Evolutionary conservation across 2,113 vertebrate genomes (phyloP).

Genomic region (Agapornis roseicollis): DNA sequence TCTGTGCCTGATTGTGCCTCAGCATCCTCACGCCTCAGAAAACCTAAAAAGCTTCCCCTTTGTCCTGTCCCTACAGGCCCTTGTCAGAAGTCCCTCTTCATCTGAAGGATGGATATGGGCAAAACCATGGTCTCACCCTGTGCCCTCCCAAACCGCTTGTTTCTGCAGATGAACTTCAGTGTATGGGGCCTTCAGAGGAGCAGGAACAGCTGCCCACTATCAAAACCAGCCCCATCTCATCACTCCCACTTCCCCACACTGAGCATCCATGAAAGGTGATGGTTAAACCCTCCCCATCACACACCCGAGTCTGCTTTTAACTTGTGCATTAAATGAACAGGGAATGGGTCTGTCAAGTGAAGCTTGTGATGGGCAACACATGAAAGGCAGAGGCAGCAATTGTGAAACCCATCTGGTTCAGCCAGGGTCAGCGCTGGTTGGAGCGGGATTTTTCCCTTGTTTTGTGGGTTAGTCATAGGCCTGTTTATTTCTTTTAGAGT

Average conservation of each 20-base stretch:
- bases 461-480: conserved; percentile 17
- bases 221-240: neutral
- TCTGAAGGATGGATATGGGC: neutral
- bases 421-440: neutral
- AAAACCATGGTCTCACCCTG: neutral
- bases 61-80: neutral
- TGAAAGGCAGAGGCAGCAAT: neutral
- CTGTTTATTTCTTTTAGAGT: conserved; percentile 16
- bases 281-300: neutral
- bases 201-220: neutral
- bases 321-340: neutral
- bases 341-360: neutral
- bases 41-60: neutral
- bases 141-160: neutral
- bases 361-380: neutral
- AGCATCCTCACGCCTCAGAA: neutral
- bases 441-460: neutral
- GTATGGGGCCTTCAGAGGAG: neutral
- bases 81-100: neutral
- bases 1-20: neutral
- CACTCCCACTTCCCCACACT: neutral
- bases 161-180: neutral
- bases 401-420: neutral
- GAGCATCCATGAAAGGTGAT: rapidly evolving
- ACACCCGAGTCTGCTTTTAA: neutral